Evolutionary conservation across 1,140 invertebrate species (phyloP).

Genomic region (Yoshiicerus persimilis): DNA sequence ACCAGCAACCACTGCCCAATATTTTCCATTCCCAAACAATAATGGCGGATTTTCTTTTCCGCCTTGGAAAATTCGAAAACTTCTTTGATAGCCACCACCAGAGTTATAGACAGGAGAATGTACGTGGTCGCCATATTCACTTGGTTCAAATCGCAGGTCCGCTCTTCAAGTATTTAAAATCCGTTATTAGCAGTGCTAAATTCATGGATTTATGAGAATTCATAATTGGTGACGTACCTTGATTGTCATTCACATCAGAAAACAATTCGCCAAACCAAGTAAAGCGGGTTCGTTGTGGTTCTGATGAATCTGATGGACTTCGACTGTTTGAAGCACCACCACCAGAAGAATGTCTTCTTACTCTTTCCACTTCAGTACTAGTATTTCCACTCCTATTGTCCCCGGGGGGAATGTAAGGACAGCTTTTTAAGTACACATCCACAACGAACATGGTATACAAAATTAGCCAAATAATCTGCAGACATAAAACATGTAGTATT

Average conservation of each 20-base stretch:
- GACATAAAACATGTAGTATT: neutral
- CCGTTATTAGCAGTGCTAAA: neutral
- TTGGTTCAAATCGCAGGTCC: neutral
- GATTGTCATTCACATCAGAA: neutral
- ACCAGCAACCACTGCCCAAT: constrained; percentile 37
- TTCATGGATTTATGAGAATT: neutral
- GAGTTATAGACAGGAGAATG: neutral
- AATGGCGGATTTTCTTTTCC: neutral
- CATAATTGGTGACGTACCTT: neutral
- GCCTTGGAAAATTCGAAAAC: constrained; percentile 34
- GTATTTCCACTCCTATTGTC: neutral
- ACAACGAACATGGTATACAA: constrained; percentile 36
- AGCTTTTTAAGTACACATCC: constrained; percentile 35
- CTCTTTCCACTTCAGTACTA: neutral
- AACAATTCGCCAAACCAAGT: constrained; percentile 29
- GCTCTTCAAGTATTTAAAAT: neutral
- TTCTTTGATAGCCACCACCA: constrained; percentile 33
- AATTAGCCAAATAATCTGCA: constrained; percentile 34
- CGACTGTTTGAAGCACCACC: neutral
- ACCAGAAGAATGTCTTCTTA: neutral
- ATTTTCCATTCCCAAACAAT: constrained; percentile 36
- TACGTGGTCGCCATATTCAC: neutral
- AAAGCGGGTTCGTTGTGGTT: neutral
- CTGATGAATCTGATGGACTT: neutral
- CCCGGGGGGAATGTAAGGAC: constrained; percentile 23